Evolutionary conservation across 2,888 invertebrate genomes (phyloP), one percentile per base, ranked within the genome.

Genomic region (Lepidocyrtinus sp.): DNA sequence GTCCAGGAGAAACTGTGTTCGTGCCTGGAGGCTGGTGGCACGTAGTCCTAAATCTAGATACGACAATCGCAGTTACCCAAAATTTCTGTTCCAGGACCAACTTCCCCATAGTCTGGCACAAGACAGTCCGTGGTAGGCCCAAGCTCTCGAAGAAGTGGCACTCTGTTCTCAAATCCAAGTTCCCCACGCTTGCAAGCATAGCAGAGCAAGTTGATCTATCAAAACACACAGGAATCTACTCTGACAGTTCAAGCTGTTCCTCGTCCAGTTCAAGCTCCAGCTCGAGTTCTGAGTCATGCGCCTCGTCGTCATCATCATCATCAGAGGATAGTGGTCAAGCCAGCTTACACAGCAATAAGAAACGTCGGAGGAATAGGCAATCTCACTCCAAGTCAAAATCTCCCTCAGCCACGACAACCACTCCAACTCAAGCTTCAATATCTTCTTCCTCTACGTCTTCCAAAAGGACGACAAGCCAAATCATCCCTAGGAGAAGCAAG

Each of bases 21-120:
- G 97, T 99, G 74, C 98, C 98, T 9, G 97, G 97, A 19, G 99
- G 99, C 9, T 99, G 99, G 99, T 99, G 99, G 99, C 99, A 99
- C 89, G 99, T 99, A 21, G 99, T 99, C 15, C 91, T 99, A 27
- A 99, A 99, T 90, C 90, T 99, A 82, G 98, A 98, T 88, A 93
- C 95, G 83, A 99, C 99, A 0, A 94, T 99, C 64, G 99, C 99
- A 12, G 95, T 99, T 17, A 99, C 99, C 0, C 99, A 99, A 89
- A 99, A 99, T 90, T 99, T 98, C 89, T 95, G 96, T 88, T 97
- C 98, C 86, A 92, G 93, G 82, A 96, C 96, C 0, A 99, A 99
- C 90, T 98, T 99, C 88, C 97, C 98, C 0, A 92, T 98, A 15
- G 98, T 99, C 0, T 99, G 98, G 98, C 98, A 98, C 89, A 98